Percentiles rank a stretch among this genome's conserved stretches.
Conservation (phyloP, 2,113 vertebrate species). For the Brevimyrus niger region DNA sequence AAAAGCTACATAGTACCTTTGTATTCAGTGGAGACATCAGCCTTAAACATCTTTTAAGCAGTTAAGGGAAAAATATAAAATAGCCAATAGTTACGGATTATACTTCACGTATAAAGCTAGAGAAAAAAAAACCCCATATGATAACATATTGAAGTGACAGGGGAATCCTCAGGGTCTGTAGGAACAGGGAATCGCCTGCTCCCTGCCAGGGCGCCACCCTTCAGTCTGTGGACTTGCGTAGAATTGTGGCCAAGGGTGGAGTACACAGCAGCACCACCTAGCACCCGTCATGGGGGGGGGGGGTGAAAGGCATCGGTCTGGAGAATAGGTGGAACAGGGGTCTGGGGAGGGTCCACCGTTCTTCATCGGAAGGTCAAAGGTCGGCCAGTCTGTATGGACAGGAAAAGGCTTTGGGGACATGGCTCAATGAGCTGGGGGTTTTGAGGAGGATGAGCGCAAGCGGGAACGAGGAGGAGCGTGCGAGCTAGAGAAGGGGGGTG, state of each 20-base stretch:
- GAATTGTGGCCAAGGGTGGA: neutral
- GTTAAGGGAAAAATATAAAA: neutral
- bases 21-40: neutral
- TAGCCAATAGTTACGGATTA: neutral
- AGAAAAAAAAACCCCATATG: neutral
- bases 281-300: neutral
- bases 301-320: neutral
- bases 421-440: neutral
- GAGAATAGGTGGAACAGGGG: neutral
- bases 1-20: neutral
- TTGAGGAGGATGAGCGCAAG: neutral
- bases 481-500: conserved; percentile 16
- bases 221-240: neutral
- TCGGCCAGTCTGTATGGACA: neutral
- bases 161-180: neutral
- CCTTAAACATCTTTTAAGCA: neutral
- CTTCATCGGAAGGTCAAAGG: neutral
- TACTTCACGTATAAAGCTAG: neutral
- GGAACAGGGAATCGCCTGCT: neutral
- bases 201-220: neutral
- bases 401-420: conserved; percentile 17
- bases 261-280: conserved; percentile 17
- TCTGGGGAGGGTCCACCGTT: neutral
- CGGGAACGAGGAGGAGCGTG: conserved; percentile 20
- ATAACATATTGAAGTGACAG: neutral